phyloP scores from a whole-genome alignment of 2,113 vertebrate species.

The Epinephelus fuscoguttatus region DNA sequence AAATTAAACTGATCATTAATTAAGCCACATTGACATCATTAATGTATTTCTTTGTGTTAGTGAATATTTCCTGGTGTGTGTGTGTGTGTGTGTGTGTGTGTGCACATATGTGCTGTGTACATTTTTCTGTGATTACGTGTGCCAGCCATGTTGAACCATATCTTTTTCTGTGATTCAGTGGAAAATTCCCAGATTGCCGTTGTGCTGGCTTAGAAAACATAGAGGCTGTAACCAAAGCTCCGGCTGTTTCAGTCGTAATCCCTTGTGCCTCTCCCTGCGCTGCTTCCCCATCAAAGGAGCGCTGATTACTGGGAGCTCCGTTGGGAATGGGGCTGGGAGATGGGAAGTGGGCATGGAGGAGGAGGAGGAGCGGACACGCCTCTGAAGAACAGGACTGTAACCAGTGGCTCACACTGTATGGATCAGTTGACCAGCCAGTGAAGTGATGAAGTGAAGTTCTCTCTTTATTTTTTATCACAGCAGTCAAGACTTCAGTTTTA shows the following conservation, averaged over 20 bases:
- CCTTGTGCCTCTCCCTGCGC: conserved; percentile 62
- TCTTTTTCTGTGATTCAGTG: conserved; percentile 59
- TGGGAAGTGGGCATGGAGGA: conserved; percentile 62
- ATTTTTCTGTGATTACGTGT: conserved; percentile 47
- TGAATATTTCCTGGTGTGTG: background rate
- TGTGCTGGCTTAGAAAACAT: conserved; percentile 63
- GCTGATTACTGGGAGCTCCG: conserved; percentile 75
- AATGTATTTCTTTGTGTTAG: background rate
- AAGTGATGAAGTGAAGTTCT: too few relatives aligned
- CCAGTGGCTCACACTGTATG: background rate
- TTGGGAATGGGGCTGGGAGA: conserved; percentile 65
- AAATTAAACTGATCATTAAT: background rate
- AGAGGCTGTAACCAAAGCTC: conserved; percentile 73
- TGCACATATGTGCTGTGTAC: background rate
- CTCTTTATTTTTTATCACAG: too few relatives aligned
- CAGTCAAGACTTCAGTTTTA: too few relatives aligned
- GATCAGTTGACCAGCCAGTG: background rate
- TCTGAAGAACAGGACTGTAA: conserved; percentile 33
- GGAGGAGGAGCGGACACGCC: conserved; percentile 40
- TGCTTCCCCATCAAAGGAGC: conserved; percentile 76
- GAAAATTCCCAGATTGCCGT: conserved; percentile 73
- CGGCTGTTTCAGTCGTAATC: conserved; percentile 76
- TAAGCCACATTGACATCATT: background rate
- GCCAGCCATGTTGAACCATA: conserved; percentile 1
- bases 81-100: too few relatives aligned